Evolutionary conservation across 1,140 invertebrate genomes (phyloP), one percentile per base, ranked within the genome.

Genomic region (Triops cancriformis): DNA sequence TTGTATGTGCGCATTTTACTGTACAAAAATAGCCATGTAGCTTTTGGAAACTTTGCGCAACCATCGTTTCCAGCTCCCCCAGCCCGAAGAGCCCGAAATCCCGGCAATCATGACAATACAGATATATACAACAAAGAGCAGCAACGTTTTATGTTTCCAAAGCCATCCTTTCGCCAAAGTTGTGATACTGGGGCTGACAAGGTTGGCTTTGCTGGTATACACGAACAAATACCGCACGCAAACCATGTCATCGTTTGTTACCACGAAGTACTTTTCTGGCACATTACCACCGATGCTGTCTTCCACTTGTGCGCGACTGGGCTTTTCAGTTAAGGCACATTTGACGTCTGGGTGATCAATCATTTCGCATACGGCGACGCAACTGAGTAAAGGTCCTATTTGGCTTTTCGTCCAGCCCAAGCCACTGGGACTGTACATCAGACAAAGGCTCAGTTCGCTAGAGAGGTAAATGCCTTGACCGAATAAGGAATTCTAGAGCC

Each of bases 381-480:
- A 92, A 31, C 91, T 91, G 41, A 94, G 84, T 77, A 91, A 87
- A 26, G 88, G 87, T 5, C 93, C 93, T 43, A 93, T 86, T 41
- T 87, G 83, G 82, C 92, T 93, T 31, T 89, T 88, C 10, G 89
- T 89, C 92, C 93, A 93, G 11, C 89, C 89, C 79, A 89, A 88
- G 0, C 91, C 89, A 73, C 87, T 87, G 18, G 90, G 91, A 83
- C 91, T 91, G 81, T 90, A 91, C 11, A 87, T 86, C 74, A 93
- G 82, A 82, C 89, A 90, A 26, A 91, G 86, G 79, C 87, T 88
- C 82, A 93, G 84, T 84, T 94, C 91, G 81, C 88, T 88, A 1
- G 91, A 91, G 72, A 94, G 84, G 83, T 93, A 93, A 79, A 92
- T 90, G 51, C 92, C 91, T 83, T 89, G 89, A 11, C 92, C 91